A percentile compares a stretch with the other conserved stretches of the same genome.
Evolutionary conservation across 2,113 vertebrate genomes (phyloP).

Genomic region (Nycticorax nycticorax): DNA sequence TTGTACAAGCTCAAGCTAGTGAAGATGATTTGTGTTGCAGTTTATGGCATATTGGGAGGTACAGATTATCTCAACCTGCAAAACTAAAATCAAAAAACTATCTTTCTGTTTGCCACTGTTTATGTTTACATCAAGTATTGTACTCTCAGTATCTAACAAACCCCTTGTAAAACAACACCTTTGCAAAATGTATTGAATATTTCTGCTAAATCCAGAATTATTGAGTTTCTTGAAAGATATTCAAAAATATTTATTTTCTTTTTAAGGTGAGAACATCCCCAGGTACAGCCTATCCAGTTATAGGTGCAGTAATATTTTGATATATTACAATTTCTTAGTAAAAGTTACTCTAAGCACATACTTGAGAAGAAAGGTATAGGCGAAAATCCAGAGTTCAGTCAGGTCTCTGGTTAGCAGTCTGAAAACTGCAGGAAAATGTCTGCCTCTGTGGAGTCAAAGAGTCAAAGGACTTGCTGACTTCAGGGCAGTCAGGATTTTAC

Average conservation of each 20-base stretch:
- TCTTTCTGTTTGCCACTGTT: not conserved
- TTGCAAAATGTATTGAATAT: not conserved
- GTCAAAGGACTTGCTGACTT: not conserved
- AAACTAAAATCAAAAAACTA: not conserved
- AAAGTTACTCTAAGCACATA: not conserved
- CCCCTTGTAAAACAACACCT: accelerated
- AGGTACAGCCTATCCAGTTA: accelerated
- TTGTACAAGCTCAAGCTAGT: not conserved
- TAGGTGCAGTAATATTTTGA: not conserved
- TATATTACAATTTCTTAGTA: not conserved
- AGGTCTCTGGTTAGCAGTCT: not conserved
- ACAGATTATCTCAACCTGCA: not conserved
- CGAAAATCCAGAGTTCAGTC: not conserved
- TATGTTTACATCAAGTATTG: not conserved
- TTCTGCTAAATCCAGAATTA: not conserved
- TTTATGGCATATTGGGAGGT: not conserved
- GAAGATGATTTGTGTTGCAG: not conserved
- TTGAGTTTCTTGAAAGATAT: not conserved
- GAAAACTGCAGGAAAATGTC: not conserved
- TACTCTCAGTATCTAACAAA: not conserved
- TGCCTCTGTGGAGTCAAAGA: not conserved
- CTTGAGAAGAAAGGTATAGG: not conserved
- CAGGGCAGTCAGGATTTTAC: not conserved
- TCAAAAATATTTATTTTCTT: not conserved
- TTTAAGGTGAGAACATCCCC: not conserved